Conservation (phyloP, 2,113 vertebrate genomes). For the Oxyura jamaicensis region DNA sequence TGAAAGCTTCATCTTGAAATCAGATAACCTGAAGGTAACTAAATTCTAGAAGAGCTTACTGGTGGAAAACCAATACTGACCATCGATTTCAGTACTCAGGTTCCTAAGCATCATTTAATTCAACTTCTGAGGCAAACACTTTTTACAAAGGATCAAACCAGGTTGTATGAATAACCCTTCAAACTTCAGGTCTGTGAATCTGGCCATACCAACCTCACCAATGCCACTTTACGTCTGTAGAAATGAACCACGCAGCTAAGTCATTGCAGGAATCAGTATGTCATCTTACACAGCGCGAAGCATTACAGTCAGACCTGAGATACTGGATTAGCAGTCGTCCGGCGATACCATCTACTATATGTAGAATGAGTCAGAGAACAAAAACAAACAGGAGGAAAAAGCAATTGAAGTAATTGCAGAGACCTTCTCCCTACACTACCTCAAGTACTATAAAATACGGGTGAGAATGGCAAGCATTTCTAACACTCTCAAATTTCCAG, state of each 20-base stretch:
- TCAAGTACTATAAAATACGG: neutral
- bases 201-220: neutral
- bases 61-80: neutral
- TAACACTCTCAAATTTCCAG: neutral
- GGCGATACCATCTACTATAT: neutral
- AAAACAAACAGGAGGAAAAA: neutral
- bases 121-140: neutral
- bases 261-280: neutral
- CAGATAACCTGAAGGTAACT: conserved; percentile 14
- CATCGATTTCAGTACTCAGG: neutral
- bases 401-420: neutral
- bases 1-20: conserved; percentile 47
- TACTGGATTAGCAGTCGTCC: neutral
- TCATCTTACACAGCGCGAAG: neutral
- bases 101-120: neutral
- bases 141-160: neutral
- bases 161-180: neutral
- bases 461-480: neutral
- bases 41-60: conserved; percentile 3
- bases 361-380: neutral
- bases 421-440: neutral
- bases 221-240: neutral
- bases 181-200: neutral
- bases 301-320: neutral
- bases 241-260: neutral